phyloP scores from a whole-genome alignment of 2,888 invertebrate species.

The Merodon equestris region DNA sequence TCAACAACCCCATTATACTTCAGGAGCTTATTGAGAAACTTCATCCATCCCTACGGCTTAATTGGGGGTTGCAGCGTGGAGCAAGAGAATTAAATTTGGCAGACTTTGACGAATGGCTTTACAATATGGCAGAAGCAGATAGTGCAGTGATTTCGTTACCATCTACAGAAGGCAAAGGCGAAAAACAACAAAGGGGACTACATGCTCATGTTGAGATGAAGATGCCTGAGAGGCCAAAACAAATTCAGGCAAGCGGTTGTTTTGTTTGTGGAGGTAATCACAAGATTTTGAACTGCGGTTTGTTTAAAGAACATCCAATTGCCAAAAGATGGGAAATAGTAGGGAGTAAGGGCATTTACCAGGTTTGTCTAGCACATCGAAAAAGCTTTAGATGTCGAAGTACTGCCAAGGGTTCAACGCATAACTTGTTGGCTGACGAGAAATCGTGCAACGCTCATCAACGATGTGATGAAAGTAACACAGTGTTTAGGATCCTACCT shows the following conservation, averaged over 20 bases:
- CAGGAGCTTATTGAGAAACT: conserved; percentile 12
- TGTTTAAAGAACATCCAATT: neutral
- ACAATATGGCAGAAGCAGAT: conserved; percentile 17
- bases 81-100: neutral
- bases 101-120: conserved; percentile 24
- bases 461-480: neutral
- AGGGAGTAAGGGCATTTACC: neutral
- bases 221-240: too few species aligned
- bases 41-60: conserved; percentile 1
- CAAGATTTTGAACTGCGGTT: conserved; percentile 1
- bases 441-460: neutral
- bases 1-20: conserved; percentile 5
- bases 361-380: conserved; percentile 3
- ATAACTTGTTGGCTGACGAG: conserved; percentile 1
- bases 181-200: neutral
- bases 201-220: neutral
- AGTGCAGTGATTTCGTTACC: neutral
- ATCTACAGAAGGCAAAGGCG: neutral
- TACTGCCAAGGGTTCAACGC: neutral
- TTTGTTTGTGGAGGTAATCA: neutral
- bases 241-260: too few species aligned
- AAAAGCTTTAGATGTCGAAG: conserved; percentile 1
- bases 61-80: neutral
- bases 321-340: neutral
- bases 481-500: conserved; percentile 4